Percentiles rank a stretch among this genome's conserved stretches.
phyloP scores from a whole-genome alignment of 2,888 invertebrate genomes.

The Drosophila engyochracea region DNA sequence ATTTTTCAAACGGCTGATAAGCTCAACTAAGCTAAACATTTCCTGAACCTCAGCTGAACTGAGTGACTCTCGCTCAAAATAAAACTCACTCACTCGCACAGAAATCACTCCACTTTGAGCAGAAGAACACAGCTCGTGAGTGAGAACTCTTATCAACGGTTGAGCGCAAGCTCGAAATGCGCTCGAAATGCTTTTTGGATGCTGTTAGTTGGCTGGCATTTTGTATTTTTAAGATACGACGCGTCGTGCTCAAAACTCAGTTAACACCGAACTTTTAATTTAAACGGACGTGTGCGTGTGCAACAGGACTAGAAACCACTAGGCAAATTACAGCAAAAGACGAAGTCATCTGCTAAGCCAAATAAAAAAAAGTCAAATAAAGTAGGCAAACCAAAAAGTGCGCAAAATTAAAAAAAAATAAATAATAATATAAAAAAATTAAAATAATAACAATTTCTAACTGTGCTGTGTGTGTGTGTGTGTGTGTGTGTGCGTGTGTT shows the following conservation, averaged over 20 bases:
- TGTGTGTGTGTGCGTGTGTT: background rate
- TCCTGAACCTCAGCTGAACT: background rate
- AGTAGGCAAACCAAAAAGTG: slow-evolving; percentile 3
- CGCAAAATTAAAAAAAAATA: background rate
- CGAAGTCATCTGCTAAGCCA: slow-evolving; percentile 10
- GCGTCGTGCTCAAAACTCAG: slow-evolving; percentile 69
- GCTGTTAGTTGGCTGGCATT: slow-evolving; percentile 25
- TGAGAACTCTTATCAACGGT: slow-evolving; percentile 43
- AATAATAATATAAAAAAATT: background rate
- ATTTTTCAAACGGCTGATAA: slow-evolving; percentile 16
- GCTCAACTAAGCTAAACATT: background rate
- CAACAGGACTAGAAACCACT: slow-evolving; percentile 34
- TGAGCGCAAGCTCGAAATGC: slow-evolving; percentile 41
- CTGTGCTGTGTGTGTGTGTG: background rate
- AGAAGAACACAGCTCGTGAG: slow-evolving; percentile 32
- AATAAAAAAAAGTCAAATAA: background rate
- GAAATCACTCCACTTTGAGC: slow-evolving; percentile 12
- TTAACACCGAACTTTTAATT: slow-evolving; percentile 83
- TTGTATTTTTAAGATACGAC: slow-evolving; percentile 57
- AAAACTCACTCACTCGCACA: slow-evolving; percentile 2
- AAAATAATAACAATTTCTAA: background rate
- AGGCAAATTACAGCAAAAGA: slow-evolving; percentile 16
- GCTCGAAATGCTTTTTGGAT: slow-evolving; percentile 38
- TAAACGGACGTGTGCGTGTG: slow-evolving; percentile 78
- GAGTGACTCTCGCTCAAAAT: background rate